These are phyloP conservation scores for Sebastes matsubarae DNA, from an alignment of 2,797 vertebrate species.

Conservation along the genomic window DNA sequence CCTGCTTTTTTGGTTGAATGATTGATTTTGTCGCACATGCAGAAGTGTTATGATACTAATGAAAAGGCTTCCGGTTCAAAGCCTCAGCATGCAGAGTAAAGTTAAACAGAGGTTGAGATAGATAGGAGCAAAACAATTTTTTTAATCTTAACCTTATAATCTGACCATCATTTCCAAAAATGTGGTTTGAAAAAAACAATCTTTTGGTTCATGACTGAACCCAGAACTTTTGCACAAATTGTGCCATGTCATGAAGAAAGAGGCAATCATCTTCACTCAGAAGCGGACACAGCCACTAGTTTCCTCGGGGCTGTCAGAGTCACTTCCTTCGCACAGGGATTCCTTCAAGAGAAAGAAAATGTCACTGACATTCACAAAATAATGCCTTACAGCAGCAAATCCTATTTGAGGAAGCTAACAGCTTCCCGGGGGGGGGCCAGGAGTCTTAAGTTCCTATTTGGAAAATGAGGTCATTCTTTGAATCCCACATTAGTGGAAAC, in stretches of 20 bases:
- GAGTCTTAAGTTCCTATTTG: background rate
- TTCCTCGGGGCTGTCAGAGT: slow-evolving; percentile 81
- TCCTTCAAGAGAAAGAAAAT: slow-evolving; percentile 71
- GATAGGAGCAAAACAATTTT: background rate
- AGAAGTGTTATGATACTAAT: slow-evolving; percentile 10
- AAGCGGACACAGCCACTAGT: slow-evolving; percentile 79
- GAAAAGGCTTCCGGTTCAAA: slow-evolving; percentile 19
- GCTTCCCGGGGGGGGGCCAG: background rate
- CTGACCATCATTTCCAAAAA: background rate
- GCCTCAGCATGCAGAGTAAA: slow-evolving; percentile 54
- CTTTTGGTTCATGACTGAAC: background rate
- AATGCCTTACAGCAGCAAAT: slow-evolving; percentile 6
- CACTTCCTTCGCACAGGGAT: slow-evolving; percentile 82
- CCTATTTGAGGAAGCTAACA: slow-evolving; percentile 10
- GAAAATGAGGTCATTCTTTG: slow-evolving; percentile 28
- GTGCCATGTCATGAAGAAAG: background rate
- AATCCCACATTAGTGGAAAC: background rate
- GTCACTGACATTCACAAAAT: slow-evolving; percentile 6
- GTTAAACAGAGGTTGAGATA: slow-evolving; percentile 14
- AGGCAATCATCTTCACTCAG: slow-evolving; percentile 71
- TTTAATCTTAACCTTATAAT: background rate
- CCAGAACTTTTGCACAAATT: background rate
- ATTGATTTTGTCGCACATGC: slow-evolving; percentile 40
- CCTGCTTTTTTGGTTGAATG: slow-evolving; percentile 1
- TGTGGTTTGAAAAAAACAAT: background rate